These are phyloP conservation scores for Orthonevra nobilis DNA, from an alignment of 2,888 invertebrate genomes.

Conservation along the genomic window DNA sequence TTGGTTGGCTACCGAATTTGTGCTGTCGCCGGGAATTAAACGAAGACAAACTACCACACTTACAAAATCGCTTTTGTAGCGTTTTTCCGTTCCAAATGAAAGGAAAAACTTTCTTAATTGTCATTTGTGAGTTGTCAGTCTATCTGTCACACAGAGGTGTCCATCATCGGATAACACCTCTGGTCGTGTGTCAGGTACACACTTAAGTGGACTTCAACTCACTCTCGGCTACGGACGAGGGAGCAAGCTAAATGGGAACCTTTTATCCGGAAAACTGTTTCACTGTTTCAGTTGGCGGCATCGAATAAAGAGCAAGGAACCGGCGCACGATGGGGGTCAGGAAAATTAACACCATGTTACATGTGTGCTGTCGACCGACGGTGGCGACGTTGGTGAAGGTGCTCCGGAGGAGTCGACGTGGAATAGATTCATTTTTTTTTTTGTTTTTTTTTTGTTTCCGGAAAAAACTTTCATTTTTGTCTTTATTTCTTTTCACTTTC, in stretches of 20 bases:
- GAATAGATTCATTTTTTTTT: neutral
- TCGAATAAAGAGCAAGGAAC: neutral
- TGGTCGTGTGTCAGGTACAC: slow-evolving; percentile 48
- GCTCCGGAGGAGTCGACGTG: no score
- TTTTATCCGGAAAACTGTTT: slow-evolving; percentile 33
- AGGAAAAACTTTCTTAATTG: slow-evolving; percentile 41
- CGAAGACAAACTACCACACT: slow-evolving; percentile 4
- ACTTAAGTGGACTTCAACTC: slow-evolving; percentile 43
- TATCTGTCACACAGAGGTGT: neutral
- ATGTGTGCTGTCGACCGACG: neutral
- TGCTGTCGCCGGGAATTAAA: slow-evolving; percentile 22
- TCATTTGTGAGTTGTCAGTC: no score
- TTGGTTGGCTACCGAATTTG: slow-evolving; percentile 30
- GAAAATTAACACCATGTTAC: slow-evolving; percentile 36
- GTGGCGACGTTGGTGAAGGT: no score
- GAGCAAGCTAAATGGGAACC: slow-evolving; percentile 24
- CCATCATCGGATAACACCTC: slow-evolving; percentile 25
- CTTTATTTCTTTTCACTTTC: slow-evolving; percentile 35
- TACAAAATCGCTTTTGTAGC: no score
- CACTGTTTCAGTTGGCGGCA: no score
- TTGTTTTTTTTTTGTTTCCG: neutral
- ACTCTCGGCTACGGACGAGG: slow-evolving; percentile 28
- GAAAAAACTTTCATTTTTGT: no score
- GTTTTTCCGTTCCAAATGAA: no score
- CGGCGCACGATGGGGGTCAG: neutral